phyloP scores from a whole-genome alignment of 2,797 vertebrate species.

The Pseudochaenichthys georgianus region DNA sequence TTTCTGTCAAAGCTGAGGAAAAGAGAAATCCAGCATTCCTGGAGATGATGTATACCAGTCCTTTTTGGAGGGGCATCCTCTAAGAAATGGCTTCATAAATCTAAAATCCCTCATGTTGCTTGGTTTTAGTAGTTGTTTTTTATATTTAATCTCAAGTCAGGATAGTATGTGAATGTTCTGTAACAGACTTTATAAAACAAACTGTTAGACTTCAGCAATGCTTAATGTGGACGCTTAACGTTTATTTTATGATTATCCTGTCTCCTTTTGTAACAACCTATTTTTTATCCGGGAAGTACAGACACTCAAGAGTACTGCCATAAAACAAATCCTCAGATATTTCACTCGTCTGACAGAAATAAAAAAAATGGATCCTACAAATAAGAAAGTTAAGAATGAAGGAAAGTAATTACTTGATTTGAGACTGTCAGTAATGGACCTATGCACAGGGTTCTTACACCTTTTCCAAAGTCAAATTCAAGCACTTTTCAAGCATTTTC shows the following conservation, averaged over 20 bases:
- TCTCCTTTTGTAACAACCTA: neutral
- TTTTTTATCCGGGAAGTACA: constrained; percentile 28
- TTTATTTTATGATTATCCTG: constrained; percentile 26
- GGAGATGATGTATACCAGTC: constrained; percentile 34
- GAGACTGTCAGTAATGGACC: constrained; percentile 4
- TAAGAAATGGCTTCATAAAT: constrained; percentile 35
- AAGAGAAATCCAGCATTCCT: constrained; percentile 23
- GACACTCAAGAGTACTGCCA: constrained; percentile 12
- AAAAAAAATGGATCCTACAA: constrained; percentile 25
- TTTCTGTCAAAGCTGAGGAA: constrained; percentile 33
- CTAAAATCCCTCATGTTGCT: constrained; percentile 23
- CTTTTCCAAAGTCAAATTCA: too few species aligned
- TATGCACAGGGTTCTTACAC: too few species aligned
- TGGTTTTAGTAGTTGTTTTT: constrained; percentile 27
- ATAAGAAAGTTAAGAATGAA: constrained; percentile 16
- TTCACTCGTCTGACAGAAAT: constrained; percentile 27
- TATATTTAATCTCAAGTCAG: constrained; percentile 28
- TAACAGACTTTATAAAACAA: constrained; percentile 32
- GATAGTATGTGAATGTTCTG: constrained; percentile 22
- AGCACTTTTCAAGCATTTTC: too few species aligned
- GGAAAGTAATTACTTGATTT: neutral
- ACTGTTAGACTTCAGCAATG: constrained; percentile 18
- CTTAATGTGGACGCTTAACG: constrained; percentile 22
- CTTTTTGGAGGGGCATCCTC: constrained; percentile 11
- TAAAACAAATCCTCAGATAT: constrained; percentile 14